Evolutionary conservation across 1,140 invertebrate species (phyloP), one percentile per base, ranked within the genome.

Genomic region (Saccostrea glomerata): DNA sequence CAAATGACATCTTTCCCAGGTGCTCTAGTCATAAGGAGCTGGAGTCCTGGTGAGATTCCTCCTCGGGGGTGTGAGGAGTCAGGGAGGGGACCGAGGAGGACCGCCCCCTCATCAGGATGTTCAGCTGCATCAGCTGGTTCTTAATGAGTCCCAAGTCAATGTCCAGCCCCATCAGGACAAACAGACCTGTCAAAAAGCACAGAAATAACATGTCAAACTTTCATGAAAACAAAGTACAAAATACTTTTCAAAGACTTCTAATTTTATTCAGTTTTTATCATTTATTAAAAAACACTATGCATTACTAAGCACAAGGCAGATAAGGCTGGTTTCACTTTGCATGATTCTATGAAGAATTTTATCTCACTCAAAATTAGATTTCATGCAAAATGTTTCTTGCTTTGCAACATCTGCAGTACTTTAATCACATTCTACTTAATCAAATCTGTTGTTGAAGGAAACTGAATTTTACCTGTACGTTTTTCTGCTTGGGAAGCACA

Each of bases 401-500:
- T 47, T 47, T 47, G 0, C 47, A 47, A 6, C 47, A 47, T 47
- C 47, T 47, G 6, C 47, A 47, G 47, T 47, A 3, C 47, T 47
- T 47, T 47, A 47, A 47, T 6, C 2, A 47, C 47, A 1, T 47
- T 47, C 6, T 2, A 47, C 47, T 47, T 47, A 63, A 40, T 77
- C 5, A 13, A 56, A 17, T 4, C 36, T n/a, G 63, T n/a, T 85
- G 7, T n/a, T 25, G 9, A 47, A 86, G 5, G 20, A 55, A n/a
- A 60, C 25, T 3, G 30, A 20, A 54, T 84, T 23, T 94, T 95
- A 97, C 97, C 97, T 90, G 96, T 95, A 94, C 96, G 96, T 90
- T 97, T 96, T 91, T 97, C 96, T 60, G 97, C 96, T 86, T 97
- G 93, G 90, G 97, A 96, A 91, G 96, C 96, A 92, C 97, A 97